Percentiles rank a stretch among this genome's conserved stretches.
Conservation (phyloP, 1,140 invertebrate species). For the Arctopsyche grandis region DNA sequence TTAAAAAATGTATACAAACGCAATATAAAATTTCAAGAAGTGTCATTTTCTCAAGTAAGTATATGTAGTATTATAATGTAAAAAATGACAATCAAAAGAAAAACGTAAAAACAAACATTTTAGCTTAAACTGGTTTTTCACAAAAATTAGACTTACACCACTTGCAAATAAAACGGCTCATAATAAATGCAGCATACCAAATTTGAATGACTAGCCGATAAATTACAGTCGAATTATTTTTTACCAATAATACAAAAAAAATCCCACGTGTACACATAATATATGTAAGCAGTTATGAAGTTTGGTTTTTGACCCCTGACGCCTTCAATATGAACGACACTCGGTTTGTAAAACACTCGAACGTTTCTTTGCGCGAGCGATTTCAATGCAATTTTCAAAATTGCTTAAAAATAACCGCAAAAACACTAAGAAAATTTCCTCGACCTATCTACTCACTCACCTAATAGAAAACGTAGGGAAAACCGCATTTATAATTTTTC, state of each 20-base stretch:
- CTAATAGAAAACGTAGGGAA: not conserved
- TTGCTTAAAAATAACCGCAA: not conserved
- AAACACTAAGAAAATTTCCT: not conserved
- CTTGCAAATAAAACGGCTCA: no score
- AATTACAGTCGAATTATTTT: no score
- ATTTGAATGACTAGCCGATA: no score
- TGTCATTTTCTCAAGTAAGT: no score
- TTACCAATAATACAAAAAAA: not conserved
- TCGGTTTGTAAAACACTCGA: conserved; percentile 16
- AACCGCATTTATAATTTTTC: conserved; percentile 3
- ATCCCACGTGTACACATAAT: not conserved
- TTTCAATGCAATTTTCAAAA: conserved; percentile 16
- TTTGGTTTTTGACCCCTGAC: not conserved
- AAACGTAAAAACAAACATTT: no score
- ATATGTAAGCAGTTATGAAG: not conserved
- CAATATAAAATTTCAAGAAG: no score
- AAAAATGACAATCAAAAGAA: no score
- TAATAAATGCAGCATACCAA: no score
- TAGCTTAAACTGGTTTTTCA: no score
- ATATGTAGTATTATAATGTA: no score
- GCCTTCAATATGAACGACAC: not conserved
- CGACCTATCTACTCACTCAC: not conserved
- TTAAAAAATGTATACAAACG: no score
- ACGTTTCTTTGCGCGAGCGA: conserved; percentile 1
- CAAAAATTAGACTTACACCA: no score